Evolutionary conservation across 2,113 vertebrate species (phyloP), one percentile per base, ranked within the genome.

Genomic region (Ciconia boyciana): DNA sequence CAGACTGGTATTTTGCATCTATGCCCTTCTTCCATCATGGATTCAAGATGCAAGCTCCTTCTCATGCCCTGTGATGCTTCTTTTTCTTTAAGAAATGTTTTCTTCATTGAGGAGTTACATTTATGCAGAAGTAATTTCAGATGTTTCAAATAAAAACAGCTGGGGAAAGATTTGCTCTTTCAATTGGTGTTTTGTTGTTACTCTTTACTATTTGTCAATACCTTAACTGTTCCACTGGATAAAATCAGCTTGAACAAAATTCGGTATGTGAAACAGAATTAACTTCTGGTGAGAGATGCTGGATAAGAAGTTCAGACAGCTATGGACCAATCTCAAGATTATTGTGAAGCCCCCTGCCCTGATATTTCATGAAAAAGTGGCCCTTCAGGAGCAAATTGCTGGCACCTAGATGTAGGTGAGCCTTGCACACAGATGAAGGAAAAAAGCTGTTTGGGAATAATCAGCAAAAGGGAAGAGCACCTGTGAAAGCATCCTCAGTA

Each of bases 31-130:
- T 76, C 57, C 66, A 74, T 13, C 6, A 39, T 7, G 28, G 44
- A 88, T 74, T 75, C 21, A 76, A 88, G 91, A 69, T 26, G 34
- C 54, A 87, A 82, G 24, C 8, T 83, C 31, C 12, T 61, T 76
- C 57, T 72, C 12, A 55, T 0, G 2, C 31, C 29, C 19, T 1
- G 1, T 66, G 8, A 48, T 0, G 0, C 18, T 55, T 51, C 7
- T 41, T 82, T 48, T 71, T 64, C 44, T 84, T 82, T 77, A 74
- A 85, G 70, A 77, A 79, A 49, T 7, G 0, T 57, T 71, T 76
- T 57, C 46, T 83, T 80, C 46, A n/a, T 29, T 0, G 1, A 74
- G 34, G 17, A 52, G 7, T 48, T 77, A 21, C 14, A n/a, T 22
- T 80, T 89, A 34, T 2, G 4, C 24, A 86, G 79, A 64, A 90